Conservation (phyloP, 2,113 vertebrate genomes). For the Eulemur macaco region DNA sequence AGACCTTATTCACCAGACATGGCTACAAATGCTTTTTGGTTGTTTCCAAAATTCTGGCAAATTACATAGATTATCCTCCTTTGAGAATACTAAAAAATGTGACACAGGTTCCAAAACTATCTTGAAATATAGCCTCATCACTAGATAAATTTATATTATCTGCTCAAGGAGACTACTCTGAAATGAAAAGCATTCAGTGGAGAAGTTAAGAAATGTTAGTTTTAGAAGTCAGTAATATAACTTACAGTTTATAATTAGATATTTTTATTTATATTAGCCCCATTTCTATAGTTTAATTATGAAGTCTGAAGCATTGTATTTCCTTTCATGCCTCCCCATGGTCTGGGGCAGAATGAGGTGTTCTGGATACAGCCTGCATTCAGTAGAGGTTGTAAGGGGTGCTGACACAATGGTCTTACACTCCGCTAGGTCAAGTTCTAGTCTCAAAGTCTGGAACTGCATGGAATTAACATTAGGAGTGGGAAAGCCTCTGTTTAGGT, state of each 20-base stretch:
- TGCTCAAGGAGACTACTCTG: neutral
- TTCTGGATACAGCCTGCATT: neutral
- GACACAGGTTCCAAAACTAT: neutral
- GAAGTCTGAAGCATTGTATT: neutral
- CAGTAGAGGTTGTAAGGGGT: neutral
- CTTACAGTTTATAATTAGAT: neutral
- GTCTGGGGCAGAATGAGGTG: neutral
- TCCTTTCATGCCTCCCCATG: neutral
- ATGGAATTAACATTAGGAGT: neutral
- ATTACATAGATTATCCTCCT: neutral
- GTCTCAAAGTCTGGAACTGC: neutral
- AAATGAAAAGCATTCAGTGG: neutral
- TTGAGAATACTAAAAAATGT: neutral
- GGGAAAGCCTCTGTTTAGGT: neutral
- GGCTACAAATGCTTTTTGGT: neutral
- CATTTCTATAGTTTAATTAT: neutral
- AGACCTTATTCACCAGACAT: neutral
- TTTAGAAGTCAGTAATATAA: neutral
- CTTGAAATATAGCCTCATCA: neutral
- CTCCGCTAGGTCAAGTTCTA: neutral
- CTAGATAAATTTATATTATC: neutral
- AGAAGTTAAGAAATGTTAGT: neutral
- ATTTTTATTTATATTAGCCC: neutral
- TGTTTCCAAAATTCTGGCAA: neutral
- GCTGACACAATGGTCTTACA: neutral